Base-by-base conservation (phyloP, 2,113 vertebrate genomes). In the Gymnorhina tibicen region DNA sequence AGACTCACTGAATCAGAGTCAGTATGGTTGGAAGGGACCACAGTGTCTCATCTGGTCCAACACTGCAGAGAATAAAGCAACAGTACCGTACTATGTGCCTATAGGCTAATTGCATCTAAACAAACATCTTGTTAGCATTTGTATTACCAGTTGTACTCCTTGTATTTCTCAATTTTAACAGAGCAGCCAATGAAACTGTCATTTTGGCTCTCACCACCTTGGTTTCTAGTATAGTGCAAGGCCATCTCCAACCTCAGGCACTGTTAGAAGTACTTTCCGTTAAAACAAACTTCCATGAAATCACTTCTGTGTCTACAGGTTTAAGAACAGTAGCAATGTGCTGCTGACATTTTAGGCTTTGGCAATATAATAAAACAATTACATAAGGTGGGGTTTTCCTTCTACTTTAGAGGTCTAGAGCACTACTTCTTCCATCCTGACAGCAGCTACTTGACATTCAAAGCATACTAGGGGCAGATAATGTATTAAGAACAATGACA, bases 371-470 rank as follows among this genome's bases (percentile, higher is more conserved):
- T 39, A 73, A 92, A 93, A 66, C 76, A 87, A 88, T 95, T 89
- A 68, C 16, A 63, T 86, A 60, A 92, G 86, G 84, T 89, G 87
- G 66, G 20, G 81, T 89, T 97, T 95, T 80, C 86, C 84, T 94
- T 95, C 83, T 59, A 17, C 47, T 87, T 83, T 63, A 70, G 59
- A 78, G 68, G 74, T 67, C 80, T 84, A 49, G 74, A 90, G 85
- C 74, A 87, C 67, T 81, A 64, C 68, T 95, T 95, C 69, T 95
- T 95, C 93, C 81, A 95, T 78, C 77, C 93, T 85, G 69, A 89
- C 47, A 70, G 47, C 76, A 87, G 28, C 49, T 72, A 67, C 86
- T 87, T 97, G 77, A 95, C 60, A 64, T 87, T 95, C 60, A 70
- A 64, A 86, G 35, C 28, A 23, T 18, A 37, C 72, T 39, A 70